These are phyloP conservation scores for Pseudolaguvia tuberculata DNA, from an alignment of 2,113 vertebrate genomes.

Conservation along the genomic window DNA sequence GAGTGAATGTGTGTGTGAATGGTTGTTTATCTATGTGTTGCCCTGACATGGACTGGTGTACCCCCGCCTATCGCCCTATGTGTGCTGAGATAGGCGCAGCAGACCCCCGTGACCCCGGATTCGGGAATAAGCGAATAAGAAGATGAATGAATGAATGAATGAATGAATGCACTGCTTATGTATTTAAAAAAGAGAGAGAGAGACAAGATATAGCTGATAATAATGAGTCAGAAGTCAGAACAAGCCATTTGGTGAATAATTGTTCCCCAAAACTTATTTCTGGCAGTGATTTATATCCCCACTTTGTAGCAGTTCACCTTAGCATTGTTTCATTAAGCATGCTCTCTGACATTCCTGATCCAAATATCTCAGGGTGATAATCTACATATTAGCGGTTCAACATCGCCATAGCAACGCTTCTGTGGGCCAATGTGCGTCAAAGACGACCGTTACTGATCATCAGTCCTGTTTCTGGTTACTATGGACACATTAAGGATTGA, in stretches of 20 bases:
- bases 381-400: conserved; percentile 33
- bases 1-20: too few species aligned
- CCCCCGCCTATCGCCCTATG: too few species aligned
- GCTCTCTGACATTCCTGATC: background rate
- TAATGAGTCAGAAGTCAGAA: conserved; percentile 16
- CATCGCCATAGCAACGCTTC: conserved; percentile 10
- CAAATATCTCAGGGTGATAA: conserved; percentile 7
- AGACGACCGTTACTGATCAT: conserved; percentile 16
- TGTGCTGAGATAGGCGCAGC: too few species aligned
- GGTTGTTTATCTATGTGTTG: too few species aligned
- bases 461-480: conserved; percentile 16
- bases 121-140: too few species aligned
- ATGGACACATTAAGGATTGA: conserved; percentile 29
- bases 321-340: conserved; percentile 11
- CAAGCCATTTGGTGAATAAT: too few species aligned
- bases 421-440: conserved; percentile 25
- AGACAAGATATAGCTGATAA: conserved; percentile 3
- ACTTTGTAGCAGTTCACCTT: background rate
- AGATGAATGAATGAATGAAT: too few species aligned
- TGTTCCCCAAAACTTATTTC: too few species aligned
- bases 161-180: too few species aligned
- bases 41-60: too few species aligned
- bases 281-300: background rate
- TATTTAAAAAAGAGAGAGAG: too few species aligned
- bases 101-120: too few species aligned